phyloP scores from a whole-genome alignment of 1,140 invertebrate genomes.

The Saxidomus purpurata region DNA sequence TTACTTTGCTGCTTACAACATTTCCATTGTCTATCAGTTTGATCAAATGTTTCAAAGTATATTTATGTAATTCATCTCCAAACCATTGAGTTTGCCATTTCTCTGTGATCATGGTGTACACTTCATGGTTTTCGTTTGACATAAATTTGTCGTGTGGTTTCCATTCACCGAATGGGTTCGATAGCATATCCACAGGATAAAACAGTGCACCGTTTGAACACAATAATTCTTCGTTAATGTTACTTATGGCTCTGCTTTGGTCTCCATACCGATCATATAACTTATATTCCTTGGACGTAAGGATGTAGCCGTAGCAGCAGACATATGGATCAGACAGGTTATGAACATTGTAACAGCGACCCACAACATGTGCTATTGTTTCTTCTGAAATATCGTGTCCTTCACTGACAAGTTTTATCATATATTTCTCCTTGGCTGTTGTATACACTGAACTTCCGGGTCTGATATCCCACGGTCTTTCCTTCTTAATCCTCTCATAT shows the following conservation, averaged over 20 bases:
- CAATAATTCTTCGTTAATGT: not conserved
- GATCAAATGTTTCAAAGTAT: not conserved
- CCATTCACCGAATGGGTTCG: not conserved
- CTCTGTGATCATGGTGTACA: not conserved
- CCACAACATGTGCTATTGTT: not conserved
- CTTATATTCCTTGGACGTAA: not conserved
- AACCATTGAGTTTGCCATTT: not conserved
- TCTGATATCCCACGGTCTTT: not conserved
- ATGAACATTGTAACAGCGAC: not conserved
- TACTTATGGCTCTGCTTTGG: not conserved
- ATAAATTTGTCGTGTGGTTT: not conserved
- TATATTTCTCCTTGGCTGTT: not conserved
- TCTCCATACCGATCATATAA: not conserved
- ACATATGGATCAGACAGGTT: not conserved
- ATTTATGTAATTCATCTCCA: not conserved
- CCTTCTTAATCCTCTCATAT: no score
- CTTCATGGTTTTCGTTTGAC: not conserved
- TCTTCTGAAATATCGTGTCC: not conserved
- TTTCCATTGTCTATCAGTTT: not conserved
- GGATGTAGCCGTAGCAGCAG: not conserved
- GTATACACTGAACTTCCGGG: not conserved
- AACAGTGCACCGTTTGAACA: not conserved
- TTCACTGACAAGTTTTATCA: not conserved
- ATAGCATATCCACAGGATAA: not conserved
- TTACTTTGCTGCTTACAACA: not conserved